Evolutionary conservation across 92 coral and sea anemone genomes (phyloP), one percentile per base, ranked within the genome.

Genomic region (Porites lobata): DNA sequence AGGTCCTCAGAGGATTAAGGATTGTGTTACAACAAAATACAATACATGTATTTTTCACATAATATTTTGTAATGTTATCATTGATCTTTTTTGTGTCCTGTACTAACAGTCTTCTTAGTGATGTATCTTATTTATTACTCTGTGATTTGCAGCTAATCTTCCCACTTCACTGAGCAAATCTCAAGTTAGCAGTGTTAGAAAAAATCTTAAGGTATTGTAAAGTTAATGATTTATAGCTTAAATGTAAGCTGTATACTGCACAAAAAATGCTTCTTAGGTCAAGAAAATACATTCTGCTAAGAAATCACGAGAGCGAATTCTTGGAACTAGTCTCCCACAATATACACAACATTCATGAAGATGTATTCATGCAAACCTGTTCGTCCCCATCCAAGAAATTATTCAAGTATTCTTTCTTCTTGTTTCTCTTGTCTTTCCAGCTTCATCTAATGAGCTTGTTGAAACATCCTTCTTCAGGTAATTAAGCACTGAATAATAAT

Each of bases 181-280:
- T 10, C 99, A 98, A 98, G 99, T 98, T 59, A 98, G 98, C 88
- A 98, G 99, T 76, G 99, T 98, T 20, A 88, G 99, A 74, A 98
- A 98, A 75, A 98, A 98, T 69, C 91, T 98, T 4, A 98, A 98
- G 96, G 99, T 98, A 81, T 12, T 19, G 24, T 62, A 62, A 7
- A 12, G 63, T 58, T 4, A 9, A 58, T 58, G 63, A 58, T 4
- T 38, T 4, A 38, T 38, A 38, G 47, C 47, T 38, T 4, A 38
- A 38, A 38, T 38, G 6, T 38, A 38, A 38, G 47, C 4, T 38
- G 47, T 38, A 38, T 6, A 4, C 47, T 38, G 47, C 7, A 38
- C 47, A 6, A 38, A 4, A 38, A 38, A n/a, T n/a, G n/a, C 47
- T 4, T 38, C 47, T 4, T 38, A 4, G 47, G 47, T 38, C 47